Base-by-base conservation (phyloP, 1,140 invertebrate species). In the Zaprionus gabonicus region DNA sequence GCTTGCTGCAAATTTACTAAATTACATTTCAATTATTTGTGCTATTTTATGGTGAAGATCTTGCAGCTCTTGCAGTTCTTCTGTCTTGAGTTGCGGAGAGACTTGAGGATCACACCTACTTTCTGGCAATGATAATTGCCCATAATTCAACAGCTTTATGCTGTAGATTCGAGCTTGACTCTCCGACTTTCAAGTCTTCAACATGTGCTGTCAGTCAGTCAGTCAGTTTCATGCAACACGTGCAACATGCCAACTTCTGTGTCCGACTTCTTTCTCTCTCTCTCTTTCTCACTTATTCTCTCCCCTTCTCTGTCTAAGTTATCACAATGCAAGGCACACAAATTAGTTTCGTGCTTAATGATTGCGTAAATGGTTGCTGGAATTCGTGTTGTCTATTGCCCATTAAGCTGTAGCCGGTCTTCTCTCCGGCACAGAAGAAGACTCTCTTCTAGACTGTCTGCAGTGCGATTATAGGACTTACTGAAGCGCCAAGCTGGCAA, bases 61-160 rank as follows among this genome's bases (percentile, higher is more conserved):
- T 65, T 57, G 23, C 64, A 25, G 25, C 46, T 53, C 38, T 15
- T 13, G 15, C 17, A 64, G 46, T 63, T 62, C 44, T 55, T 6
- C 62, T 27, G 62, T 57, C 53, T 57, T 34, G 28, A 36, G 20
- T 12, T 65, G 49, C n/a, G 34, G 63, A 78, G 76, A 71, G 60
- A 85, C 82, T 71, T 67, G 81, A n/a, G 41, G 81, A 88, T 88
- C 86, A 88, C 85, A 90, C 86, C 85, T 90, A 85, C 79, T 90
- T 90, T 82, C 85, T 79, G 69, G 67, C 73, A 68, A 72, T 76
- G 75, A 90, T 90, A 90, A 90, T 90, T 90, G 86, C 34, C 79
- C 86, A 90, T 90, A 91, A 90, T 90, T 90, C 81, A 91, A 85
- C 79, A 78, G 81, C 80, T 90, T 90, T 90, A 90, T 90, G 72